Evolutionary conservation across 2,888 invertebrate genomes (phyloP), one percentile per base, ranked within the genome.

Genomic region (Drosophila putrida): DNA sequence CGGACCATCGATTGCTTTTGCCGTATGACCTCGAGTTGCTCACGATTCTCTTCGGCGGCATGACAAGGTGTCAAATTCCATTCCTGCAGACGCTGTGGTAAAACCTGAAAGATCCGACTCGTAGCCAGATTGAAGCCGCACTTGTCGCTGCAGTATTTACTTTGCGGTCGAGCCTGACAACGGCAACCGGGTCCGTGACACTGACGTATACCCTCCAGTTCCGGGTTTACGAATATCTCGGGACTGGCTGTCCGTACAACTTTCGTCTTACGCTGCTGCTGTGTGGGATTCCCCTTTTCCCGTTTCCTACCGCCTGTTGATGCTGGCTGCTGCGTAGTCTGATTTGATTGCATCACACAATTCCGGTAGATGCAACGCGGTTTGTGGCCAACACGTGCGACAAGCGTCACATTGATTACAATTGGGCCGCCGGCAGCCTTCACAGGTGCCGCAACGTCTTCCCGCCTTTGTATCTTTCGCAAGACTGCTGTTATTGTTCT

Each of bases 131-230:
- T 95, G 88, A 98, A 94, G 0, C 99, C 99, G 91, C 99, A 99
- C 75, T 96, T 95, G 75, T 98, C 95, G 6, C 97, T 96, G 90
- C 99, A 99, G 90, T 99, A 99, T 93, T 99, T 99, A 67, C 98
- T 98, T 39, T 95, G 95, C 0, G 94, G 93, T 11, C 96, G 93
- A 0, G 98, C 97, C 39, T 95, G 95, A 64, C 95, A 94, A 0
- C 94, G 94, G 92, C 99, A 99, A 58, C 95, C 95, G 0, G 98
- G 98, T 0, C 99, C 99, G 90, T 96, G 96, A 91, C 99, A 99
- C 89, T 99, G 99, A 0, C 96, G 93, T 0, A 96, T 94, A 38
- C 94, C 94, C 10, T 94, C 92, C 0, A 95, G 94, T 93, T 95
- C 27, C 91, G 93, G 93, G 81, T 93, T 91, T 3, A 91, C 80